Evolutionary conservation across 92 coral and sea anemone genomes (phyloP), one percentile per base, ranked within the genome.

Genomic region (Diadumene lineata): DNA sequence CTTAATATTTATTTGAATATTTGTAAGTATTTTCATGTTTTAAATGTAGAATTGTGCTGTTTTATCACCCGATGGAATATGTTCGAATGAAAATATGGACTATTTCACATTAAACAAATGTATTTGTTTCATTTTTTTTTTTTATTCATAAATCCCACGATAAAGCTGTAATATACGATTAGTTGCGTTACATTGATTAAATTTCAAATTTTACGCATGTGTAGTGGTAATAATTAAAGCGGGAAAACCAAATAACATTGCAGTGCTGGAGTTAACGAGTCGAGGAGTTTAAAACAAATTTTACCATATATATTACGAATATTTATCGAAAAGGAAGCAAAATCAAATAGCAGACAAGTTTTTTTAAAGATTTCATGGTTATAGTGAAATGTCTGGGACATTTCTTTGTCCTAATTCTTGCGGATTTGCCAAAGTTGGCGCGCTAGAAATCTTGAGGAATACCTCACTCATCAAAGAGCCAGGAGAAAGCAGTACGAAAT

Each of bases 361-460:
- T n/a, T n/a, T n/a, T n/a, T n/a, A n/a, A n/a, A n/a, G n/a, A n/a
- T n/a, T n/a, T n/a, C n/a, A n/a, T n/a, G n/a, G 29, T 3, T 60
- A 11, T 60, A 56, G 23, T 31, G 19, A 26, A 26, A 85, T 85
- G 86, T 57, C 89, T 80, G 81, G 88, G 70, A 70, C 88, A 84
- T 79, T 73, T 84, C 46, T 79, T 24, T 84, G 88, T 62, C 88
- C 88, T 33, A 80, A 73, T 53, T 80, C 88, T 50, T 84, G 85
- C 50, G 88, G 88, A 34, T 84, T 84, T 64, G 88, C 75, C 18
- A 84, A 72, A 55, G 73, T 65, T 56, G 83, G 64, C 34, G 88
- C 85, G 1, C 64, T 78, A 50, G 74, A 84, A 31, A 68, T 84
- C 70, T 67, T 76, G 28, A 50, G 83, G 61, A 30, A 70, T 22